Base-by-base conservation (phyloP, 2,797 vertebrate species). In the Lemur catta region DNA sequence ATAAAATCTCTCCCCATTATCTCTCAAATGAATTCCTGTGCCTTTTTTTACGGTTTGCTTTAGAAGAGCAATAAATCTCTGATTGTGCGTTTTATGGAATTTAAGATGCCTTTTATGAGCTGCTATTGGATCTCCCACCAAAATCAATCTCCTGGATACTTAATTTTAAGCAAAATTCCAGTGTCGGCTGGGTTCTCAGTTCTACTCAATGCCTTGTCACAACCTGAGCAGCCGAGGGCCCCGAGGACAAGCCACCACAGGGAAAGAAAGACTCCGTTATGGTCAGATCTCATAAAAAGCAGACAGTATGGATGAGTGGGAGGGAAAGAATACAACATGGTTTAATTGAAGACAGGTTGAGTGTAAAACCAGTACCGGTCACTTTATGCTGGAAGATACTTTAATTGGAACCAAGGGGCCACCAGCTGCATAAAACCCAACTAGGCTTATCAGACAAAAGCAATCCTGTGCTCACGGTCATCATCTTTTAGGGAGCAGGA, bases 81-180 rank as follows among this genome's bases (percentile, higher is more conserved):
- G 94, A 50, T 67, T 84, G 94, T 97, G 88, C 30, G 0, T 96
- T 97, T 97, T 96, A 91, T 96, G 97, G 97, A 96, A 96, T 95
- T 95, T 96, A 95, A 96, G 93, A 97, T 85, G 94, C 97, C 92
- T 97, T 97, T 97, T 98, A 97, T 93, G 97, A 96, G 97, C 95
- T 96, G 97, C 94, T 97, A 95, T 93, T 93, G 96, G 95, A 94
- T 97, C 84, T 95, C 96, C 93, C 75, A 96, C 97, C 89, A 94
- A 95, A 97, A 93, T 84, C 97, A 94, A 97, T 97, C 97, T 97
- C 96, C 95, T 67, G 89, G 97, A 97, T 95, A 93, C 93, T 97
- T 97, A 95, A 96, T 96, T 96, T 95, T 95, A 91, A 97, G 94
- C 93, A 93, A 94, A 96, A 96, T 96, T 94, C 96, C 97, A 95